Evolutionary conservation across 2,888 invertebrate genomes (phyloP).

Genomic region (Arrhopalites spinosus): DNA sequence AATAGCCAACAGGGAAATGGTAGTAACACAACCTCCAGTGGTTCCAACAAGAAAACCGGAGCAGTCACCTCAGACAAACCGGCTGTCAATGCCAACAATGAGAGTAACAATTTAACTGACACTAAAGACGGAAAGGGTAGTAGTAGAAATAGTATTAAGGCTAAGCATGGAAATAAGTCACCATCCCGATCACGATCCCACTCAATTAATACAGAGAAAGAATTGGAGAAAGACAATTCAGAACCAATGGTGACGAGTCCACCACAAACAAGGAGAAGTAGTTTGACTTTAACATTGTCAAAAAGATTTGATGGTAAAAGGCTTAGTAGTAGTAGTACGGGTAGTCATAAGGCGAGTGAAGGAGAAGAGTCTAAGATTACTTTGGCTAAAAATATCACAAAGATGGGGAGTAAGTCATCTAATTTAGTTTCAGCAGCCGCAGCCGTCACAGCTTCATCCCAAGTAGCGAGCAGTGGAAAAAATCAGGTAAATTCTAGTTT

Average conservation of each 20-base stretch:
- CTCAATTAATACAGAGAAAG: neutral
- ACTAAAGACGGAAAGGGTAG: constrained; percentile 5
- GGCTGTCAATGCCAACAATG: constrained; percentile 7
- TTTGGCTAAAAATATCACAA: neutral
- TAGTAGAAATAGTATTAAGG: neutral
- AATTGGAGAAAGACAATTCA: neutral
- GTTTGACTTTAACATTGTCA: constrained; percentile 13
- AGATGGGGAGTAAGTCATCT: neutral
- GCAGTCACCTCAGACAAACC: constrained; percentile 3
- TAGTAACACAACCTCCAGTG: neutral
- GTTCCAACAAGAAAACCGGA: constrained; percentile 1
- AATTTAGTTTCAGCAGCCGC: neutral
- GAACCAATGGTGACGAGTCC: neutral
- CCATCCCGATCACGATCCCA: neutral
- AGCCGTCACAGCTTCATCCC: neutral
- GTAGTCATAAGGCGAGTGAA: neutral
- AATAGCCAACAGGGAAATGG: constrained; percentile 17
- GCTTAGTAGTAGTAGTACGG: neutral
- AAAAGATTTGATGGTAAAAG: neutral
- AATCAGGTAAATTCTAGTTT: neutral
- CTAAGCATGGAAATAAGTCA: neutral
- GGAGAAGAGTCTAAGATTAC: neutral
- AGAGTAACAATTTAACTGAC: neutral
- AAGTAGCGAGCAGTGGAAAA: neutral
- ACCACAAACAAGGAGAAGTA: constrained; percentile 19